Percentiles rank a stretch among this genome's conserved stretches.
phyloP scores from a whole-genome alignment of 2,113 vertebrate species.

The Talpa occidentalis region DNA sequence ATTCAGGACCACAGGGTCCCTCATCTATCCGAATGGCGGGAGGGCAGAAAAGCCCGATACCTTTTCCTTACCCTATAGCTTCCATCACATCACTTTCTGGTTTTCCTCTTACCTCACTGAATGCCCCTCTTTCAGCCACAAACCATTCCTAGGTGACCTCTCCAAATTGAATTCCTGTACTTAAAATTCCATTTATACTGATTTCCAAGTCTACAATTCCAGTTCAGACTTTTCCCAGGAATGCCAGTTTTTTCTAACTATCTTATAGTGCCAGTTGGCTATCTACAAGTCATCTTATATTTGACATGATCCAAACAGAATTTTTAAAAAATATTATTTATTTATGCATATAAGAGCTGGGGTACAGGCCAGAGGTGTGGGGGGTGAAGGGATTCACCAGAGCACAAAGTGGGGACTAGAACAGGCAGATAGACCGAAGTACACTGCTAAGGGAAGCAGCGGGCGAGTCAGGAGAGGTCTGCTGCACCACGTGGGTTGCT shows the following conservation, averaged over 20 bases:
- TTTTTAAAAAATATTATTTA: background rate
- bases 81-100: background rate
- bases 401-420: too few species aligned
- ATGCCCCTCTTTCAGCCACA: background rate
- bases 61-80: too few species aligned
- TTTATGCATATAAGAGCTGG: too few species aligned
- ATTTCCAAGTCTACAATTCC: slow-evolving; percentile 3
- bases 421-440: too few species aligned
- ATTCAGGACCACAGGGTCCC: too few species aligned
- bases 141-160: background rate
- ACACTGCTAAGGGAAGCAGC: too few species aligned
- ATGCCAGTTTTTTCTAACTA: slow-evolving; percentile 1
- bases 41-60: too few species aligned
- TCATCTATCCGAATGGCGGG: too few species aligned
- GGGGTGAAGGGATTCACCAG: too few species aligned
- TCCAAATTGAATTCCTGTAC: background rate
- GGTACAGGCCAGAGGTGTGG: too few species aligned
- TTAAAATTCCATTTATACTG: slow-evolving; percentile 2
- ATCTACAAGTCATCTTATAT: background rate
- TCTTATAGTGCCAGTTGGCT: background rate
- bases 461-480: too few species aligned
- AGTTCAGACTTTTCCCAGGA: background rate
- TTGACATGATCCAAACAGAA: slow-evolving; percentile 20
- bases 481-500: too few species aligned
- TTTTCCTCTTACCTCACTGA: background rate